Evolutionary conservation across 2,888 invertebrate species (phyloP), one percentile per base, ranked within the genome.

Genomic region (Embidobia sp.): DNA sequence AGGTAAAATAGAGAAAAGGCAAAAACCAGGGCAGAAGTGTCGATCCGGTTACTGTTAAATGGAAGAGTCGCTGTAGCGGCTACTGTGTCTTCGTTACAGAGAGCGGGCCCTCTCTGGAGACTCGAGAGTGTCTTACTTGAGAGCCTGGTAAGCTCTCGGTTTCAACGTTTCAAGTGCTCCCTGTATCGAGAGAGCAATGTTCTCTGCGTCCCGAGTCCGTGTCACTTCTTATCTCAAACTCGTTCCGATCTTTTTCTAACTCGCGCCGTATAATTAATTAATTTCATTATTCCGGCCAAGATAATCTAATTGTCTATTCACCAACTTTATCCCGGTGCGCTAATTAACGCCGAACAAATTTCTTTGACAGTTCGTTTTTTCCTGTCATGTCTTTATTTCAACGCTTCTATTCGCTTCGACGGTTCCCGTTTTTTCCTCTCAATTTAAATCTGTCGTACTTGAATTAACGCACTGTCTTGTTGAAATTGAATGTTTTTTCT

Each of bases 201-300:
- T 72, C 72, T 63, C 55, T 6, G n/a, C 61, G 53, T 61, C 53
- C 61, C 15, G 37, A 51, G 44, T 51, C 53, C 48, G 10, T 61
- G 70, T 70, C 61, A 61, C 44, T 61, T 18, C 59, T 59, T 53
- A 53, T 70, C 70, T 16, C 46, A 70, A 70, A 70, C 70, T 61
- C 51, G 70, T 70, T 61, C 13, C 31, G 35, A 31, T 44, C 59
- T 57, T 53, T 35, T 61, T 61, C 61, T 61, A 59, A 59, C 16
- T 29, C 13, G 5, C 3, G 33, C 2, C 10, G 0, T 29, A n/a
- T 27, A 11, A 69, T 49, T 53, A 35, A 51, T 44, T 51, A 18
- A 70, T 27, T 53, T 16, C 51, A 53, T 66, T 16, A 35, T 70
- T 44, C 35, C 48, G 44, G 10, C 33, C 7, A n/a, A 13, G 33